Evolutionary conservation across 2,113 vertebrate genomes (phyloP).

Genomic region (Phrynosoma blainvillii): DNA sequence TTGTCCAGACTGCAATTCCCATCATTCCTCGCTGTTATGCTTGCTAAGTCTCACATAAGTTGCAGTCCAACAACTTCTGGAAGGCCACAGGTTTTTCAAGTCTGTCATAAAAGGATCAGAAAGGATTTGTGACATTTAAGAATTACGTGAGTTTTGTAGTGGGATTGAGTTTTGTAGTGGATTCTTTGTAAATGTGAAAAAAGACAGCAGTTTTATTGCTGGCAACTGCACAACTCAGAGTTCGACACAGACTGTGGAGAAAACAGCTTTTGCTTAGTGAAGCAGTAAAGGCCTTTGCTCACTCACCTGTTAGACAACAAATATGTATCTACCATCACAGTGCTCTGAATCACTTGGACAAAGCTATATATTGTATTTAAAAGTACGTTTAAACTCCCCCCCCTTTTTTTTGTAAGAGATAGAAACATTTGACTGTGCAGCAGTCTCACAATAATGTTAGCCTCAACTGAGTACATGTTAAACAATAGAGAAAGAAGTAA

Average conservation of each 20-base stretch:
- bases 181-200: slow-evolving; percentile 15
- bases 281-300: slow-evolving; percentile 20
- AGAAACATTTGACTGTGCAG: not conserved
- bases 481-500: not conserved
- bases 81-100: not conserved
- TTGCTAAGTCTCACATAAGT: not conserved
- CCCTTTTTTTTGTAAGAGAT: not conserved
- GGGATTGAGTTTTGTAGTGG: not conserved
- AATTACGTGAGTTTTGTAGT: not conserved
- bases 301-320: slow-evolving; percentile 21
- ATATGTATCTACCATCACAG: slow-evolving; percentile 6
- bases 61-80: not conserved
- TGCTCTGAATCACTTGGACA: slow-evolving; percentile 15
- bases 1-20: too few relatives aligned
- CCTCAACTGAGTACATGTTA: not conserved
- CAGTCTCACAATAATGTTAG: not conserved
- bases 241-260: slow-evolving; percentile 13
- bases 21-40: not conserved
- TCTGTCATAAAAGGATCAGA: not conserved
- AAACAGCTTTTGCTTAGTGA: slow-evolving; percentile 34
- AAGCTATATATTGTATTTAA: slow-evolving; percentile 10
- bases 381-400: not conserved
- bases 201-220: slow-evolving; percentile 13
- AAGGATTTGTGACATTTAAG: not conserved
- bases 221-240: slow-evolving; percentile 8